These are phyloP conservation scores for Eubasilissa splendida DNA, from an alignment of 2,888 invertebrate species.

Conservation along the genomic window DNA sequence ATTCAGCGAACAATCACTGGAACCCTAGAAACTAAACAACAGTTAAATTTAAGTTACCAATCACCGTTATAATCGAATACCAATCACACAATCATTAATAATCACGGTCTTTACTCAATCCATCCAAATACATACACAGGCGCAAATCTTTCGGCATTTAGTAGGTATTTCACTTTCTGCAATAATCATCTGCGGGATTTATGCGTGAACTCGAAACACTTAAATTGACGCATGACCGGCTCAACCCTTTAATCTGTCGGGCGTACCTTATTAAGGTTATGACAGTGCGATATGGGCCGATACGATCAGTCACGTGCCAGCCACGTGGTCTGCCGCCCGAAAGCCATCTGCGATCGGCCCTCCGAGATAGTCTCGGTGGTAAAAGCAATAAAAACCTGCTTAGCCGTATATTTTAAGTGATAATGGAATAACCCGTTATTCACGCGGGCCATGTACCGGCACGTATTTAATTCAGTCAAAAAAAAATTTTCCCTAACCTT, in stretches of 20 bases:
- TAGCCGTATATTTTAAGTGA: conserved; percentile 52
- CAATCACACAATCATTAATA: too few relatives aligned
- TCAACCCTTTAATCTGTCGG: conserved; percentile 46
- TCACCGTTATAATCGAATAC: too few relatives aligned
- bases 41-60: too few relatives aligned
- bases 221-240: conserved; percentile 19
- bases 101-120: too few relatives aligned
- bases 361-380: conserved; percentile 45
- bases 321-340: conserved; percentile 42
- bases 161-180: too few relatives aligned
- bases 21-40: too few relatives aligned
- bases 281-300: conserved; percentile 33
- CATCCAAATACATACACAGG: too few relatives aligned
- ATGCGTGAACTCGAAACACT: neutral
- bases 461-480: too few relatives aligned
- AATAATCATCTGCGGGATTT: conserved; percentile 3
- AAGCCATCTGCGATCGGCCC: conserved; percentile 42
- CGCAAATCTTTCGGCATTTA: too few relatives aligned
- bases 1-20: too few relatives aligned
- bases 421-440: conserved; percentile 42
- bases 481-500: too few relatives aligned
- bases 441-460: neutral
- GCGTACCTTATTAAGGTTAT: conserved; percentile 41
- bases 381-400: conserved; percentile 53
- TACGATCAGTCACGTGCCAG: conserved; percentile 52